Conservation (phyloP, 2,797 vertebrate species). For the Knipowitschia caucasica region DNA sequence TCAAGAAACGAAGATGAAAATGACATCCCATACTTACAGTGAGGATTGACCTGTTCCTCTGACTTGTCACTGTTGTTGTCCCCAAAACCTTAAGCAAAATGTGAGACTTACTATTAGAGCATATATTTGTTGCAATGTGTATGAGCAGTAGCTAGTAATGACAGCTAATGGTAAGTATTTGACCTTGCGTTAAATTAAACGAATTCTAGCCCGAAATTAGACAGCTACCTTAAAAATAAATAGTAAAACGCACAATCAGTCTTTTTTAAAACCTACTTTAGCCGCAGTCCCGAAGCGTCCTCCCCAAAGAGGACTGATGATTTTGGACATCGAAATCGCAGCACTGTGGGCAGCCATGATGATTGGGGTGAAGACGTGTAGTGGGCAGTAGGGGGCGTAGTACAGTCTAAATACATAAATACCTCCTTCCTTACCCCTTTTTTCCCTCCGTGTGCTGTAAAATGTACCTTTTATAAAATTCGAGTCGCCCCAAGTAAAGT, state of each 20-base stretch:
- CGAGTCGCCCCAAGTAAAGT: too few species aligned
- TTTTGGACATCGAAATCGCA: constrained; percentile 58
- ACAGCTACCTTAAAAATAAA: not conserved
- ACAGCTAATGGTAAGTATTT: constrained; percentile 19
- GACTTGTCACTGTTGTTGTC: constrained; percentile 44
- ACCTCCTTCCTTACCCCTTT: too few species aligned
- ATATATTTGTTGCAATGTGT: fast-evolving
- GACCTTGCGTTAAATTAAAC: constrained; percentile 54
- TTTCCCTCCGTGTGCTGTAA: not conserved
- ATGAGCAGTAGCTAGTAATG: constrained; percentile 4
- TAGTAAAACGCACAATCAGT: fast-evolving
- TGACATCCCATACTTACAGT: constrained; percentile 53
- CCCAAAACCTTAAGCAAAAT: constrained; percentile 66
- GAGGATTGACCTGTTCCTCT: constrained; percentile 49
- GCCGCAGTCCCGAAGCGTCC: constrained; percentile 58
- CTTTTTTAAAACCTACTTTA: constrained; percentile 60
- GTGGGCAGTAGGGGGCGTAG: constrained; percentile 1
- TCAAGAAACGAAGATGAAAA: not conserved
- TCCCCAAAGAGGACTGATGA: constrained; percentile 57
- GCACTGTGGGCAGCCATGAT: constrained; percentile 73
- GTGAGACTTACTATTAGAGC: not conserved
- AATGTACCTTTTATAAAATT: not conserved
- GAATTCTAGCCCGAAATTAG: not conserved
- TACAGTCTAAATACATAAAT: not conserved
- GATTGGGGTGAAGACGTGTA: not conserved